Evolutionary conservation across 2,888 invertebrate genomes (phyloP).

Genomic region (Stenotaenia linearis): DNA sequence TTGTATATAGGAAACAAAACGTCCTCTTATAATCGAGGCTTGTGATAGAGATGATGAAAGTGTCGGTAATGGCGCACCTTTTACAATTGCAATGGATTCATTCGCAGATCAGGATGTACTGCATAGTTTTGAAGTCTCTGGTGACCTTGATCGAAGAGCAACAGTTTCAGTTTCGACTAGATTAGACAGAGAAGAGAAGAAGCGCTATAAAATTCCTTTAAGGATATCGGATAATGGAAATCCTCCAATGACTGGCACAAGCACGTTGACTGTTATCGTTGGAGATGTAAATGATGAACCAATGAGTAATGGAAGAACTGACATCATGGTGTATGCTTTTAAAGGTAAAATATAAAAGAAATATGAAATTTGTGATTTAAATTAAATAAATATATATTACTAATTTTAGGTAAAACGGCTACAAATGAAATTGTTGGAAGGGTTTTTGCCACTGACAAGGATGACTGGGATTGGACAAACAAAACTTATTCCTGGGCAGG

Average conservation of each 20-base stretch:
- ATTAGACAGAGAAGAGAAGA: conserved; percentile 82
- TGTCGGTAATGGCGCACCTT: conserved; percentile 71
- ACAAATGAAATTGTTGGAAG: conserved; percentile 56
- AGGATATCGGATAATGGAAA: conserved; percentile 78
- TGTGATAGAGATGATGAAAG: conserved; percentile 38
- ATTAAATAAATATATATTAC: not conserved
- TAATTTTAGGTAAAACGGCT: conserved; percentile 21
- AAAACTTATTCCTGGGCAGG: conserved; percentile 78
- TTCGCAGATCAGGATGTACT: conserved; percentile 64
- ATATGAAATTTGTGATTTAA: not conserved
- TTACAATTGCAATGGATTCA: conserved; percentile 63
- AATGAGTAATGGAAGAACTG: conserved; percentile 79
- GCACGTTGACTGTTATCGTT: conserved; percentile 79
- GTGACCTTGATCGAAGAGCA: conserved; percentile 53
- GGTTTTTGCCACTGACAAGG: conserved; percentile 87
- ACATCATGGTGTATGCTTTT: conserved; percentile 92
- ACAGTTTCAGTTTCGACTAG: conserved; percentile 63
- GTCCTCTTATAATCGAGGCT: conserved; percentile 31
- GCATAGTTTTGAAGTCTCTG: conserved; percentile 52
- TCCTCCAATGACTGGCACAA: conserved; percentile 68
- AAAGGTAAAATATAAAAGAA: conserved; percentile 54
- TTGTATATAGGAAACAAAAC: not conserved
- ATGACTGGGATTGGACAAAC: conserved; percentile 94
- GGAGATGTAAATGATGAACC: conserved; percentile 91
- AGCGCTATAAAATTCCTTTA: conserved; percentile 82